Evolutionary conservation across 2,797 vertebrate species (phyloP), one percentile per base, ranked within the genome.

Genomic region (Trachurus trachurus): DNA sequence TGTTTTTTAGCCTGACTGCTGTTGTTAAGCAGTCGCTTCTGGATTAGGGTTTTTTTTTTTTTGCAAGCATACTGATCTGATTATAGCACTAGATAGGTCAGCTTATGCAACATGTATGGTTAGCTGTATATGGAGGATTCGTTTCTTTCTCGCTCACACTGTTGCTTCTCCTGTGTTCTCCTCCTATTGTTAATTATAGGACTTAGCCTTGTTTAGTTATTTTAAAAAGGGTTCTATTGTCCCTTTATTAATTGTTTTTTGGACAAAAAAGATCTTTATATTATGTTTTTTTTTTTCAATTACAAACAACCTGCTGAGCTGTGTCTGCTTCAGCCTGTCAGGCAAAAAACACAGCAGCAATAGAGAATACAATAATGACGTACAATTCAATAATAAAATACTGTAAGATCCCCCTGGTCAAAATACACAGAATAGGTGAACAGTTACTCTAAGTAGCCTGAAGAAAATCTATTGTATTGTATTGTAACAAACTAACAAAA

Each of bases 101-200:
- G 76, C 77, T 95, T 94, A 94, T 86, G 85, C 86, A 94, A 95
- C 89, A 76, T 72, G 72, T 71, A 88, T 78, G 76, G 82, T 76
- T 87, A 47, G 72, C 82, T 89, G 83, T 81, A 87, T 84, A 89
- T 80, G 75, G 71, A 70, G 73, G 73, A 54, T 73, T 84, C 68
- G 61, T 44, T 50, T 84, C 68, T 68, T 44, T 67, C 42, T 69
- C 54, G 80, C 74, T 71, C 69, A 61, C 22, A 49, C 61, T 57
- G 49, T 65, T 58, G 60, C 66, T 68, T 68, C 62, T 73, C 45
- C 47, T 74, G 71, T 69, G 40, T 47, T 80, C 69, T 72, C 79
- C 63, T 71, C 69, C 83, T n/a, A 59, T 65, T 63, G 31, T 58
- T 42, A 66, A 81, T 49, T 47, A 50, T 6, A 19, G 22, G 64